Percentiles rank a stretch among this genome's conserved stretches.
These are phyloP conservation scores for Meloidogyne exigua DNA, from an alignment of 1,140 invertebrate genomes.

Conservation along the genomic window DNA sequence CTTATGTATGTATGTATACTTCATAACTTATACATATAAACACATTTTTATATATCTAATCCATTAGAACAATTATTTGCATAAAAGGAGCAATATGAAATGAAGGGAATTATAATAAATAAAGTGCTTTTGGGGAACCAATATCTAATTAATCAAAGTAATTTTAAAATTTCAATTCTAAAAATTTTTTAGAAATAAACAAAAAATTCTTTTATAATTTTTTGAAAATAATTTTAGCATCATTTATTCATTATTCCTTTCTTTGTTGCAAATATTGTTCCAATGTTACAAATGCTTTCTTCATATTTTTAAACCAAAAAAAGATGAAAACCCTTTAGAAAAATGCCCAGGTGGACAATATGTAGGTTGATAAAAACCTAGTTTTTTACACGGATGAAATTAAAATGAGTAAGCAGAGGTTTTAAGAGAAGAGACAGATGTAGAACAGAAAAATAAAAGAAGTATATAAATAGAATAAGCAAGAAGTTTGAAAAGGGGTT, in stretches of 20 bases:
- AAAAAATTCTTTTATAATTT: no score
- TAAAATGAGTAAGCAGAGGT: background rate
- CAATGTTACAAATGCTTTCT: background rate
- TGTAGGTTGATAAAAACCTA: background rate
- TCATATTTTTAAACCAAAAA: background rate
- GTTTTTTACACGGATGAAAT: background rate
- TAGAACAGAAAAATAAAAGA: background rate
- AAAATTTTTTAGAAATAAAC: no score
- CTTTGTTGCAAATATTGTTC: conserved; percentile 2
- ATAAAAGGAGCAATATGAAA: no score
- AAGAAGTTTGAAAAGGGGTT: background rate
- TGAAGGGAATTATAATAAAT: no score
- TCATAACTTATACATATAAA: no score
- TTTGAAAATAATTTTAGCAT: background rate
- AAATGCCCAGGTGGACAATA: background rate
- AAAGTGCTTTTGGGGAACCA: no score
- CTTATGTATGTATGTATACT: no score
- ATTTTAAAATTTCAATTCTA: no score
- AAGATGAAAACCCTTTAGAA: background rate
- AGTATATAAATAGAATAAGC: background rate
- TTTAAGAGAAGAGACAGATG: background rate
- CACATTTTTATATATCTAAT: no score
- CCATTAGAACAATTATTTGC: no score
- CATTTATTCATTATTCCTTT: background rate
- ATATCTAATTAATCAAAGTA: no score